Base-by-base conservation (phyloP, 1,140 invertebrate genomes). In the Pseudomyrmex concolor region DNA sequence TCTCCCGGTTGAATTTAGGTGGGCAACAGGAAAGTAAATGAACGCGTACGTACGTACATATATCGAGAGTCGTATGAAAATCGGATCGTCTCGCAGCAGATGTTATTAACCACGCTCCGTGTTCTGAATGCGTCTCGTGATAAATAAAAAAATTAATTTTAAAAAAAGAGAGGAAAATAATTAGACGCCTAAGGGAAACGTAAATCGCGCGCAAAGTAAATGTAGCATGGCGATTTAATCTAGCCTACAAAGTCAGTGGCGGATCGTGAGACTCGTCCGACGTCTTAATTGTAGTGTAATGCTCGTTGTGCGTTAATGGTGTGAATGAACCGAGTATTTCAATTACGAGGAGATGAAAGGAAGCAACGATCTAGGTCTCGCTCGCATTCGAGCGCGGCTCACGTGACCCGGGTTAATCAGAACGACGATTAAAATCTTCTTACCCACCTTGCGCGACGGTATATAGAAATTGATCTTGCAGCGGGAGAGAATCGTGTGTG, bases 201-300 rank as follows among this genome's bases (percentile, higher is more conserved):
- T 73, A 59, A 83, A 76, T 19, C 73, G 66, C 68, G 77, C 60
- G 64, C 63, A 48, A 55, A 48, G 86, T 89, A 86, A 89, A 88
- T 89, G 87, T 88, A 89, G 73, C 87, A 84, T 89, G 84, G 72
- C 83, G 87, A 89, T 89, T 77, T 88, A 85, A 89, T 89, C 87
- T 89, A 88, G 86, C 77, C 87, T 71, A 84, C 73, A 86, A 89
- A 89, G 86, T 70, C 83, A 87, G 83, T 70, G 66, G 71, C 87
- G 86, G 84, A 89, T 88, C 86, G 87, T 89, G 86, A 89, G 87
- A 89, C 86, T 88, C 64, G 68, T 89, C 87, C 84, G 87, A 88
- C 88, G 88, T 88, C 88, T 89, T 89, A 89, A 89, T 89, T 89
- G 88, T 89, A 84, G 84, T 82, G 88, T 86, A 89, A 89, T 89